Base-by-base conservation (phyloP, 2,888 invertebrate genomes). In the Brachyptera putata region DNA sequence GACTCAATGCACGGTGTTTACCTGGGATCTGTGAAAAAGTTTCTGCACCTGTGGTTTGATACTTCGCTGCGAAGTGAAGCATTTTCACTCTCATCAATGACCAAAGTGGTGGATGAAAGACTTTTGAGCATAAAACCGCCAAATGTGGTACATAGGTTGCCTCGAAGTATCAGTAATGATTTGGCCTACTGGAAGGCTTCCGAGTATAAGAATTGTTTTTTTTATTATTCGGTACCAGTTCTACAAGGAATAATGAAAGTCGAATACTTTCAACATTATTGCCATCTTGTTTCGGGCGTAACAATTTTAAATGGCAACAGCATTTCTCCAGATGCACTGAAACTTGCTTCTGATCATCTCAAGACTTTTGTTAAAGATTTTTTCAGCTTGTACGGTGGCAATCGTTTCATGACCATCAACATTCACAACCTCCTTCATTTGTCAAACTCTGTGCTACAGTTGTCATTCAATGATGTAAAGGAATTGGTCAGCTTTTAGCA, bases 221-320 rank as follows among this genome's bases (percentile, higher is more conserved):
- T 49, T 9, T 49, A 49, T 49, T 49, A 49, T 18, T 49, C 49
- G 5, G 49, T 49, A 4, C 49, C 49, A 25, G 49, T 49, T 14
- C 13, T 49, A 9, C 22, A 21, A 21, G 49, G 49, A 4, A 13
- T 49, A 21, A 49, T 49, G 49, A 22, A n/a, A 7, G n/a, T 14
- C 22, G 22, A 22, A 4, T 49, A 49, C 21, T 49, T 49, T 22
- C 5, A 18, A 18, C 49, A 49, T 13, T 26, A 49, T 13, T 49
- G 16, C 14, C 14, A 21, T 9, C 21, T 49, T 16, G 21, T 49
- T 4, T 30, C 30, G 11, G 11, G 30, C 11, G 11, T 30, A 30
- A 30, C 11, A 5, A 30, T 30, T 11, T 11, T 30, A 11, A 30
- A 11, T 30, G 30, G 30, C 5, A 5, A 11, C 5, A 7, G 7